Evolutionary conservation across 1,140 invertebrate genomes (phyloP), one percentile per base, ranked within the genome.

Genomic region (Pteromalus puparum): DNA sequence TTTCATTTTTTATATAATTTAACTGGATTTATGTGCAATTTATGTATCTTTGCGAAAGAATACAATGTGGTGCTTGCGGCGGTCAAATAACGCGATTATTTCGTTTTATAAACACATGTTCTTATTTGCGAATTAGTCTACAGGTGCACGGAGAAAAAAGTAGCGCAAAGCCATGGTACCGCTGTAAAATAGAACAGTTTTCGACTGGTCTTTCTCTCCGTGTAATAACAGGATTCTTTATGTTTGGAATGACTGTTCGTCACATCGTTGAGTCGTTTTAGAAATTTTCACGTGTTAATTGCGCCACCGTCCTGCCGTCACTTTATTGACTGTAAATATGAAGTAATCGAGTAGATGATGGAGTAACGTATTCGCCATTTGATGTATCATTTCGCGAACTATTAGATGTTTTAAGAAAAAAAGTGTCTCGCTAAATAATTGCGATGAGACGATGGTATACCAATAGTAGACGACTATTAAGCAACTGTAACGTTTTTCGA

Each of bases 401-500:
- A 84, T 85, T 74, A 77, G 48, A 86, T 84, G 77, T 87, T 10
- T 65, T 81, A 46, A 38, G 77, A 61, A 83, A 87, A 81, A 83
- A 78, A 86, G 81, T n/a, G 53, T 80, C 46, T 73, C 28, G 34
- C 12, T 73, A 65, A 81, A 80, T n/a, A 72, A 61, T 78, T 72
- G 53, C 83, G 76, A 83, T 83, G 74, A 75, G 53, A 82, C 83
- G 73, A 75, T 87, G 83, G 86, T 88, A 87, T 87, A 89, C 87
- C 87, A 88, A 85, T 81, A 81, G 72, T 88, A 87, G 81, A 75
- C 81, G 68, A 83, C 76, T 65, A 85, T 84, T 84, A 74, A 87
- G 67, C 7, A 46, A 87, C 87, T 81, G 46, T 87, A 88, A 87
- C 86, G 83, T 72, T 86, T 88, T 86, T 84, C 83, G 86, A 86